Percentiles rank a stretch among this genome's conserved stretches.
These are phyloP conservation scores for Petroica traversi DNA, from an alignment of 2,113 vertebrate genomes.

Conservation along the genomic window DNA sequence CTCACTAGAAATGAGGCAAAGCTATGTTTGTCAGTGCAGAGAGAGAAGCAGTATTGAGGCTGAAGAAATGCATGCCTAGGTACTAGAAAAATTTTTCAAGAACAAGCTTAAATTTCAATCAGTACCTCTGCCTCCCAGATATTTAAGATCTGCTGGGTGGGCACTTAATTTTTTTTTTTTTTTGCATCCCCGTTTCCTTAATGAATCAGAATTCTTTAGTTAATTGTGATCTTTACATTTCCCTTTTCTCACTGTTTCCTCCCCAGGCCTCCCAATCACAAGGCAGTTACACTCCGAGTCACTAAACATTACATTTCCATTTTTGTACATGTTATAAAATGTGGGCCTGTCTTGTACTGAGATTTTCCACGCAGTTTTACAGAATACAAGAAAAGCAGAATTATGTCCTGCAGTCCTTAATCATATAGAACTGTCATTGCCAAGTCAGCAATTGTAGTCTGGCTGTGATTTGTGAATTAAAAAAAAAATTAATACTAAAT, in stretches of 20 bases:
- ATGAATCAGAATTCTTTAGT: background rate
- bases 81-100: background rate
- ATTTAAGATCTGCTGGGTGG: background rate
- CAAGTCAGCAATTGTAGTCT: background rate
- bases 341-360: background rate
- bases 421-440: background rate
- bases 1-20: background rate
- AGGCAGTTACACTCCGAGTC: background rate
- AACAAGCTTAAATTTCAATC: background rate
- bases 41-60: background rate
- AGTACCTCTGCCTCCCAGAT: background rate
- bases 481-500: background rate
- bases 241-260: constrained; percentile 14
- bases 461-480: background rate
- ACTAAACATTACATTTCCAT: background rate
- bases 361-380: background rate
- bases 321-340: background rate
- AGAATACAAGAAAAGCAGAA: background rate
- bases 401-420: constrained; percentile 7
- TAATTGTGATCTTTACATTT: constrained; percentile 22
- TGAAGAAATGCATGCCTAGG: background rate
- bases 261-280: background rate
- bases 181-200: background rate
- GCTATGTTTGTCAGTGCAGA: background rate
- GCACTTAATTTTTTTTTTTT: background rate